Evolutionary conservation across 2,113 vertebrate genomes (phyloP), one percentile per base, ranked within the genome.

Genomic region (Orycteropus afer): DNA sequence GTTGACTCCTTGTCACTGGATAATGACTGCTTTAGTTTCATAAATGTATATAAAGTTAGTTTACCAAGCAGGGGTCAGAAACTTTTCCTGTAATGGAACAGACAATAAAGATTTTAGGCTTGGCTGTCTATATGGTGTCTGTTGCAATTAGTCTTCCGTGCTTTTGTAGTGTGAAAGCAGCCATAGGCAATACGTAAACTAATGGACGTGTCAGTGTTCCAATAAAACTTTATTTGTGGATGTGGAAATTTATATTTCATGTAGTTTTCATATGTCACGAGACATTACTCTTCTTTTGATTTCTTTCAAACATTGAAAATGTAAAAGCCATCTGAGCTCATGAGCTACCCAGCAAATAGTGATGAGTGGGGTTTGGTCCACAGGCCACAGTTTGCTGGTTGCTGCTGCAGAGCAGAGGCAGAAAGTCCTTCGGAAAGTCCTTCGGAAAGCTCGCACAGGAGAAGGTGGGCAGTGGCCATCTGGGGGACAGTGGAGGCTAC

Each of bases 61-160:
- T 22, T 40, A 27, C 22, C 27, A 37, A 69, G 29, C 23, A 59
- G 2, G 32, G 45, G 3, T 27, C 29, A 6, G 37, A 57, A n/a
- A 15, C 32, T 0, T 12, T 88, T 47, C n/a, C 79, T 49, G 2
- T n/a, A 37, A 63, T 14, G 8, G 32, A 22, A 42, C 22, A 59
- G 27, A 25, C 1, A 32, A 29, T 32, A 45, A 59, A 18, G 71
- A 20, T 63, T 79, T 49, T 37, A 63, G 53, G 18, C 73, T 73
- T 59, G 40, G 55, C 9, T 27, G 45, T 49, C 15, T 29, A 34
- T 29, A 9, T 5, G 20, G 61, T 81, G 42, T 82, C 23, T 27
- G 0, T 53, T 63, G 14, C 4, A 34, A 2, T 22, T 65, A 5
- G 22, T 81, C 3, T 7, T 0, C 11, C 18, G 22, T 37, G 23